These are phyloP conservation scores for Megathymus violae DNA, from an alignment of 1,140 invertebrate species.

Conservation along the genomic window DNA sequence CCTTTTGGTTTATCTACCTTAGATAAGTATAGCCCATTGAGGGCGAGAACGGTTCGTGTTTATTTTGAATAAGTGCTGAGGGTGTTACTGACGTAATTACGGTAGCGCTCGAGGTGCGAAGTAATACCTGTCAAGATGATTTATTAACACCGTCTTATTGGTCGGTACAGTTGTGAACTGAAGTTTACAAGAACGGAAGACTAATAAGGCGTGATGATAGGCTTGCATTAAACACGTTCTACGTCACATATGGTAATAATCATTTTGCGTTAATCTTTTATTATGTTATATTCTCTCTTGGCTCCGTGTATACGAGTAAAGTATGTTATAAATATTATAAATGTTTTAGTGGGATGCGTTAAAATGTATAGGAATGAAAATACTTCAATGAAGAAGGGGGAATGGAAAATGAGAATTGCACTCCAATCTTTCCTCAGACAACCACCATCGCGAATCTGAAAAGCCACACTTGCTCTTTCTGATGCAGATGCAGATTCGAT, in stretches of 20 bases:
- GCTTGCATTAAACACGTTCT: constrained; percentile 14
- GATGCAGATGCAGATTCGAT: too few species aligned
- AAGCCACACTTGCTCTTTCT: too few species aligned
- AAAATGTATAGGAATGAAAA: too few species aligned
- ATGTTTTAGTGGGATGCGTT: too few species aligned
- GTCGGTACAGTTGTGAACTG: constrained; percentile 29
- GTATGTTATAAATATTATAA: too few species aligned
- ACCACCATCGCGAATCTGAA: too few species aligned
- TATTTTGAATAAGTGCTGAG: constrained; percentile 49
- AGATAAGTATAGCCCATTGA: constrained; percentile 45
- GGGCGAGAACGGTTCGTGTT: constrained; percentile 35
- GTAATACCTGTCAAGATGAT: constrained; percentile 78
- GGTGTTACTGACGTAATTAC: constrained; percentile 57
- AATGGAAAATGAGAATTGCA: too few species aligned
- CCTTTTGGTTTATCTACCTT: constrained; percentile 31
- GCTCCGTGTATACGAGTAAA: too few species aligned
- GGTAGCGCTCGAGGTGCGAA: constrained; percentile 58
- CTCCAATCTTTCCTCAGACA: neutral
- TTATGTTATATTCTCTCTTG: too few species aligned
- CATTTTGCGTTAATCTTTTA: too few species aligned
- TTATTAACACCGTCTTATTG: constrained; percentile 67
- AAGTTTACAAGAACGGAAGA: constrained; percentile 6
- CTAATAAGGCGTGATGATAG: constrained; percentile 29
- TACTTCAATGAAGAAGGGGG: too few species aligned
- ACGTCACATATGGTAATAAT: too few species aligned